These are phyloP conservation scores for Yoshiicerus persimilis DNA, from an alignment of 1,140 invertebrate species.

Conservation along the genomic window DNA sequence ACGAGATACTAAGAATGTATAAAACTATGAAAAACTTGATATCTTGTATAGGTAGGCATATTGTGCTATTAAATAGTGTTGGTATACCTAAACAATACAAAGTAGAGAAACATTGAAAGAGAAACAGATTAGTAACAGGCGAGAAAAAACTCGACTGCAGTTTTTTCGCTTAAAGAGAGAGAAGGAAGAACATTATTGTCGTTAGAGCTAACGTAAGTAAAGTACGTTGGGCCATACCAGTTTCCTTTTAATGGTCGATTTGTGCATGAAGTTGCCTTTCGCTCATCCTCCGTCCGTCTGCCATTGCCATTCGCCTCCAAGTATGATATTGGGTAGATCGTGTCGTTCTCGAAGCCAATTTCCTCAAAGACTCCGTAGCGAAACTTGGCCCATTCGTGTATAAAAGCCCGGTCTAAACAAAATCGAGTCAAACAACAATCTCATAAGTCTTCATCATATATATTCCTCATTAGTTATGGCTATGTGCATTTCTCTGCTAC, in stretches of 20 bases:
- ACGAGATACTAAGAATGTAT: too few relatives aligned
- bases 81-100: neutral
- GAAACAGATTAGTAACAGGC: neutral
- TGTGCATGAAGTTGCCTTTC: slow-evolving; percentile 45
- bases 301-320: slow-evolving; percentile 1
- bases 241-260: slow-evolving; percentile 43
- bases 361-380: slow-evolving; percentile 60
- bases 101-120: neutral
- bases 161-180: slow-evolving; percentile 12
- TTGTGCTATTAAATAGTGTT: neutral
- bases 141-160: neutral
- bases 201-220: neutral
- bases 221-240: slow-evolving; percentile 31
- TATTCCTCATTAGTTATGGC: neutral
- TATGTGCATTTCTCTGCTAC: neutral
- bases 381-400: slow-evolving; percentile 59
- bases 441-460: neutral
- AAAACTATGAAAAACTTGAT: too few relatives aligned
- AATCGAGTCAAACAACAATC: slow-evolving; percentile 11
- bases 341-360: slow-evolving; percentile 54
- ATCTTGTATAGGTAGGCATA: too few relatives aligned
- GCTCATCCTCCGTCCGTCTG: neutral
- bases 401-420: slow-evolving; percentile 51
- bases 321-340: slow-evolving; percentile 53
- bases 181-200: slow-evolving; percentile 20